Evolutionary conservation across 2,113 vertebrate species (phyloP).

Genomic region (Hippolais icterina): DNA sequence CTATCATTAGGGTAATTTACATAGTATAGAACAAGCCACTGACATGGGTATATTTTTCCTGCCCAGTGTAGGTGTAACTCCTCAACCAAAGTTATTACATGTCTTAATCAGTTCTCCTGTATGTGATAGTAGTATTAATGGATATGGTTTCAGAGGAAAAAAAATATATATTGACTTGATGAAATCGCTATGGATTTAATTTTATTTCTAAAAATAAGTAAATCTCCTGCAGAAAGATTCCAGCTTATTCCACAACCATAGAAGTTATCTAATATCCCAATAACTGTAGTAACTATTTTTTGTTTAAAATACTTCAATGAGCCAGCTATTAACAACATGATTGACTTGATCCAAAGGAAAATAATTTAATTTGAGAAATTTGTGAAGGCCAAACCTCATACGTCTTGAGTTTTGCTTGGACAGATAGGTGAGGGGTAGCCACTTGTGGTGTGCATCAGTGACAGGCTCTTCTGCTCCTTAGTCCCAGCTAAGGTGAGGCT

Average conservation of each 20-base stretch:
- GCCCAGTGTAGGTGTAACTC: background rate
- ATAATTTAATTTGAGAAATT: background rate
- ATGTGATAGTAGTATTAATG: background rate
- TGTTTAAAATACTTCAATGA: background rate
- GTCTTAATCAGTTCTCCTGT: background rate
- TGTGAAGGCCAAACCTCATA: background rate
- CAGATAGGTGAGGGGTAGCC: background rate
- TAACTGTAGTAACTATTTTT: background rate
- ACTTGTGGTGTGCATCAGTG: accelerated
- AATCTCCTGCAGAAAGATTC: background rate
- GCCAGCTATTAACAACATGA: background rate
- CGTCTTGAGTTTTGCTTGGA: background rate
- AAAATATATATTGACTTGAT: background rate
- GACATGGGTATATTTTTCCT: background rate
- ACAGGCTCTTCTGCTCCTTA: background rate
- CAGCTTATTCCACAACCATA: background rate
- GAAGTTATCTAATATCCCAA: background rate
- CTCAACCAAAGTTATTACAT: background rate
- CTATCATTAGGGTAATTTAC: background rate
- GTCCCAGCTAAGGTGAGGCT: background rate
- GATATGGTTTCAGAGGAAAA: background rate
- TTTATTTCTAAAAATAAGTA: background rate
- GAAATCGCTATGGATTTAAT: background rate
- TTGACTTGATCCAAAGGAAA: background rate
- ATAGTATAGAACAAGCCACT: background rate